phyloP scores from a whole-genome alignment of 2,113 vertebrate genomes.

The Plectropomus leopardus region DNA sequence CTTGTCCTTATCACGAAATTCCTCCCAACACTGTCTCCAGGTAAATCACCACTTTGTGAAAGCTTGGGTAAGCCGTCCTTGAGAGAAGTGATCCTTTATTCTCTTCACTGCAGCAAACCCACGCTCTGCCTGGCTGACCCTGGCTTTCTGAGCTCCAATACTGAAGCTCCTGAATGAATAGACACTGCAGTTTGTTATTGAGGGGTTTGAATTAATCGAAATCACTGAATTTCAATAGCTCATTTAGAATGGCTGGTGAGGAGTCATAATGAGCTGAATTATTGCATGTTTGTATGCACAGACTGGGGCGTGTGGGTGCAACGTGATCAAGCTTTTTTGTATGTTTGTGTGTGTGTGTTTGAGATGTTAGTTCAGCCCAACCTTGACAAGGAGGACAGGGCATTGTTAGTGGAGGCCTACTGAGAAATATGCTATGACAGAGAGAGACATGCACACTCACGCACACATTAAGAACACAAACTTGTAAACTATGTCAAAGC shows the following conservation, averaged over 20 bases:
- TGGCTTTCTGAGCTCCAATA: constrained; percentile 41
- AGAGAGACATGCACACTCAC: constrained; percentile 22
- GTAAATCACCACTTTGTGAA: constrained; percentile 46
- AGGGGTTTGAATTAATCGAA: constrained; percentile 47
- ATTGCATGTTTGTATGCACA: background rate
- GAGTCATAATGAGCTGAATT: constrained; percentile 46
- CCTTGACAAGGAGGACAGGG: constrained; percentile 64
- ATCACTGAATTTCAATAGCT: constrained; percentile 60
- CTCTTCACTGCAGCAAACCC: constrained; percentile 58
- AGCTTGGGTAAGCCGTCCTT: constrained; percentile 74
- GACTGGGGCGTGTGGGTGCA: constrained; percentile 12
- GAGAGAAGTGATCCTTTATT: constrained; percentile 65
- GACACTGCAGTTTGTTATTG: constrained; percentile 52
- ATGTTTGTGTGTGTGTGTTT: background rate
- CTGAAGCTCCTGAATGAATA: constrained; percentile 53
- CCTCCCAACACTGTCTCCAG: constrained; percentile 22
- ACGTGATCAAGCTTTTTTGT: constrained; percentile 17
- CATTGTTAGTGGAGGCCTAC: constrained; percentile 51
- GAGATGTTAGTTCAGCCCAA: constrained; percentile 52
- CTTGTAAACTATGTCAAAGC: background rate
- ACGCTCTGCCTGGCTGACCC: constrained; percentile 62
- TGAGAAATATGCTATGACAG: constrained; percentile 43
- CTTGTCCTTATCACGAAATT: constrained; percentile 15
- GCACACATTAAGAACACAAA: constrained; percentile 1
- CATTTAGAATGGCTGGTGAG: constrained; percentile 36